These are phyloP conservation scores for Sebastes cheni DNA, from an alignment of 2,797 vertebrate species.

Conservation along the genomic window DNA sequence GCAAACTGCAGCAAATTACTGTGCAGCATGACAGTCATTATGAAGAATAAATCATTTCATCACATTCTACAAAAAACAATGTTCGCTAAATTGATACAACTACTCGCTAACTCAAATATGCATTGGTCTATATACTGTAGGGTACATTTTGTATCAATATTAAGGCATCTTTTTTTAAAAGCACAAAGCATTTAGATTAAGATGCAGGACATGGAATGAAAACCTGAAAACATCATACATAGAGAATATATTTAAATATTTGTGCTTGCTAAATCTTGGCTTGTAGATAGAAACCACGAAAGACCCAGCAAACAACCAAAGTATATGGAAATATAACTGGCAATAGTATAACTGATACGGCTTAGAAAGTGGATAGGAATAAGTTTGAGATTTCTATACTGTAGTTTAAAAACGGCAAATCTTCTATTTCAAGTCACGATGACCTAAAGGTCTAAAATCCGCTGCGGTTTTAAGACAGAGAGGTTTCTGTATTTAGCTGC, in stretches of 20 bases:
- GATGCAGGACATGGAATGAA: background rate
- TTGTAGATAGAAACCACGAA: background rate
- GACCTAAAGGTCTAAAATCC: constrained; percentile 23
- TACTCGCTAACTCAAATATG: background rate
- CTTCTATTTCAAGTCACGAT: background rate
- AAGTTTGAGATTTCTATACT: background rate
- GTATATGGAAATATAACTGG: background rate
- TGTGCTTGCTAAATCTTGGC: background rate
- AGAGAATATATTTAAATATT: constrained; percentile 6
- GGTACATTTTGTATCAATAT: constrained; percentile 1
- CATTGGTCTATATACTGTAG: background rate
- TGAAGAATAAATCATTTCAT: constrained; percentile 12
- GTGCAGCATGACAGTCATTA: constrained; percentile 5
- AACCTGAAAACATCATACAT: background rate
- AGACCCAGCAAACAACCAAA: background rate
- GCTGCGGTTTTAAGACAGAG: constrained; percentile 12
- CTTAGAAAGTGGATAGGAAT: background rate
- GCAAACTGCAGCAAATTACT: background rate
- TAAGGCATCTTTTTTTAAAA: constrained; percentile 47
- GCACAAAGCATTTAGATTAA: background rate
- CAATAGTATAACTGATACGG: background rate
- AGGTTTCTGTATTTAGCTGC: constrained; percentile 34
- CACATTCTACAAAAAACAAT: constrained; percentile 3
- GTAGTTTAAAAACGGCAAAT: constrained; percentile 9
- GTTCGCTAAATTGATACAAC: background rate